These are phyloP conservation scores for Oriolus oriolus DNA, from an alignment of 2,113 vertebrate genomes.

Conservation along the genomic window DNA sequence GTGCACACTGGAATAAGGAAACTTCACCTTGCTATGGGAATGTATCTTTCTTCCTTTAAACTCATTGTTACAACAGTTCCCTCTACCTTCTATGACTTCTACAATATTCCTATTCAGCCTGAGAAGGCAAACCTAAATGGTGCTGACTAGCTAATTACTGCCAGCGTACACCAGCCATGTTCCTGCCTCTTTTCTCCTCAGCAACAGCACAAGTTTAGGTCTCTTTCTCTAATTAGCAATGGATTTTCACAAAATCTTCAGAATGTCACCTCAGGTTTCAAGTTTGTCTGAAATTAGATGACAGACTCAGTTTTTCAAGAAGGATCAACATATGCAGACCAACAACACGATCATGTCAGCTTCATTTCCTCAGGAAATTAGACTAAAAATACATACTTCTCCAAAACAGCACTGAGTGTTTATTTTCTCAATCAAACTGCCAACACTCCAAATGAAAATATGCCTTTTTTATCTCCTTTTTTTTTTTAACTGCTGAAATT, in stretches of 20 bases:
- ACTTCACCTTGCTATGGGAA: not conserved
- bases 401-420: not conserved
- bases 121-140: not conserved
- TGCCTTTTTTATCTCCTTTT: not conserved
- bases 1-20: not conserved
- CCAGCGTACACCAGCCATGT: accelerated
- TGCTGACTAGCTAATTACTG: not conserved
- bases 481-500: not conserved
- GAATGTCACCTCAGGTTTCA: not conserved
- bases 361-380: not conserved
- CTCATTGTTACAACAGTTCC: not conserved
- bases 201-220: not conserved
- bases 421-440: not conserved
- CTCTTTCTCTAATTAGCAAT: not conserved
- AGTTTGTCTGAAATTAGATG: not conserved
- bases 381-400: not conserved
- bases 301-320: not conserved
- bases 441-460: not conserved
- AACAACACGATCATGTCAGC: not conserved
- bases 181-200: not conserved
- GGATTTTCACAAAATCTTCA: not conserved
- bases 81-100: not conserved
- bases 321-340: not conserved
- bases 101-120: not conserved
- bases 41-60: not conserved